A percentile compares a stretch with the other conserved stretches of the same genome.
These are phyloP conservation scores for Temnothorax nylanderi DNA, from an alignment of 1,140 invertebrate genomes.

Conservation along the genomic window DNA sequence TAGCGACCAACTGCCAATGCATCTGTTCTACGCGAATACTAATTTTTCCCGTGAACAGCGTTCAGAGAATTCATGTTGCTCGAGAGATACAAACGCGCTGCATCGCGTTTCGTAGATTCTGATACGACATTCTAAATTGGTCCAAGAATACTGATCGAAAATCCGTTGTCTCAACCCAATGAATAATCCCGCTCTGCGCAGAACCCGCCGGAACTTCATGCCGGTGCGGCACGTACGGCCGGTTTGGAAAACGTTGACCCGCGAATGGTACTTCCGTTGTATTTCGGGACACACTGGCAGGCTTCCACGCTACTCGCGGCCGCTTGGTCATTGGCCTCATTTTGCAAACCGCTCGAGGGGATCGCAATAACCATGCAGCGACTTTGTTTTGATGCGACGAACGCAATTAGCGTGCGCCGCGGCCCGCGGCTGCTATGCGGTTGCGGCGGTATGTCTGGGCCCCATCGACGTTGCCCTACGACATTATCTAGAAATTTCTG, in stretches of 20 bases:
- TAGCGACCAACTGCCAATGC: background rate
- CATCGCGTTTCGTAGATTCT: background rate
- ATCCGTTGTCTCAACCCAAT: background rate
- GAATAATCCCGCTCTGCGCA: slow-evolving; percentile 16
- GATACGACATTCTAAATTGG: background rate
- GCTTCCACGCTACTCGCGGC: slow-evolving; percentile 58
- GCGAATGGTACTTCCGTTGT: slow-evolving; percentile 68
- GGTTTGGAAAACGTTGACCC: slow-evolving; percentile 67
- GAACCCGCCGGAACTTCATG: slow-evolving; percentile 47
- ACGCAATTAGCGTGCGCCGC: slow-evolving; percentile 38
- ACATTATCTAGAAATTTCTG: slow-evolving; percentile 20
- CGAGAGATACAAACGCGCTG: background rate
- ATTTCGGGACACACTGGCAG: slow-evolving; percentile 71
- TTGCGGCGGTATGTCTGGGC: background rate
- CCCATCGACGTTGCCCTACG: slow-evolving; percentile 3
- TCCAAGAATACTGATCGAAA: slow-evolving; percentile 28
- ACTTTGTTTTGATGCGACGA: slow-evolving; percentile 60
- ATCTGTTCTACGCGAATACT: background rate
- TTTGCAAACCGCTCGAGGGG: slow-evolving; percentile 52
- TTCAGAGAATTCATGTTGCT: background rate
- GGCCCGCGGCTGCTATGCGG: background rate
- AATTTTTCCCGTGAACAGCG: background rate
- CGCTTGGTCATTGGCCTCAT: slow-evolving; percentile 68
- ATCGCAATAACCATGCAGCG: background rate
- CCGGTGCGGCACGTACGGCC: slow-evolving; percentile 51